Evolutionary conservation across 2,113 vertebrate species (phyloP).

Genomic region (Clarias macrocephalus): DNA sequence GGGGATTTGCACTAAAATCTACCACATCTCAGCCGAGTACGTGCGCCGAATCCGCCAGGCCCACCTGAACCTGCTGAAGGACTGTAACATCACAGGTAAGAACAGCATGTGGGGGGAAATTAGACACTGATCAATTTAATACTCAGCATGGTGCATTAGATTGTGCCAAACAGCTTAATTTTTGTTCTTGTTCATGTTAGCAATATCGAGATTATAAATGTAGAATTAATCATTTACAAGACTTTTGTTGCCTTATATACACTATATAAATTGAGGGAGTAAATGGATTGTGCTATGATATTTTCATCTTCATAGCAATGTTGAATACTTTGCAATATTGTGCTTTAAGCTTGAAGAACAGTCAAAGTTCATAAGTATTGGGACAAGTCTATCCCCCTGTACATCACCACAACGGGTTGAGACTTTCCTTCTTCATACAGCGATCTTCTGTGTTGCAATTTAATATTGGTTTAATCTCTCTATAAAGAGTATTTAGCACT

Average conservation of each 20-base stretch:
- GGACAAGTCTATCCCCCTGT: too few species aligned
- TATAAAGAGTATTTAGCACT: too few species aligned
- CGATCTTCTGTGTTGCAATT: too few species aligned
- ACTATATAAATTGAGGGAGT: not conserved
- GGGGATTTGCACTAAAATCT: slow-evolving; percentile 98
- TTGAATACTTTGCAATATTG: not conserved
- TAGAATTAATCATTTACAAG: not conserved
- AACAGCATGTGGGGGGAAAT: slow-evolving; percentile 2
- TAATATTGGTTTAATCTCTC: too few species aligned
- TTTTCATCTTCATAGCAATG: not conserved
- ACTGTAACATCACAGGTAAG: slow-evolving; percentile 82
- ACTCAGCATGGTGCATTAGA: not conserved
- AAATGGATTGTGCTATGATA: not conserved
- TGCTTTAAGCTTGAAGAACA: too few species aligned
- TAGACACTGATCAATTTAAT: not conserved
- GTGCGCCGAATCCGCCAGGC: slow-evolving; percentile 88
- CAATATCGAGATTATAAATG: not conserved
- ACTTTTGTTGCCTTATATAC: not conserved
- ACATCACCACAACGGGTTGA: too few species aligned
- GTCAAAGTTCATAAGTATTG: too few species aligned
- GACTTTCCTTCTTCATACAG: too few species aligned
- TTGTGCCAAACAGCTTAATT: not conserved
- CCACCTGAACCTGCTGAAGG: slow-evolving; percentile 87
- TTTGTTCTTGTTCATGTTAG: not conserved
- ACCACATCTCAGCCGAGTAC: slow-evolving; percentile 92